A percentile compares a stretch with the other conserved stretches of the same genome.
Evolutionary conservation across 2,888 invertebrate genomes (phyloP).

Genomic region (Lobophora halterata): DNA sequence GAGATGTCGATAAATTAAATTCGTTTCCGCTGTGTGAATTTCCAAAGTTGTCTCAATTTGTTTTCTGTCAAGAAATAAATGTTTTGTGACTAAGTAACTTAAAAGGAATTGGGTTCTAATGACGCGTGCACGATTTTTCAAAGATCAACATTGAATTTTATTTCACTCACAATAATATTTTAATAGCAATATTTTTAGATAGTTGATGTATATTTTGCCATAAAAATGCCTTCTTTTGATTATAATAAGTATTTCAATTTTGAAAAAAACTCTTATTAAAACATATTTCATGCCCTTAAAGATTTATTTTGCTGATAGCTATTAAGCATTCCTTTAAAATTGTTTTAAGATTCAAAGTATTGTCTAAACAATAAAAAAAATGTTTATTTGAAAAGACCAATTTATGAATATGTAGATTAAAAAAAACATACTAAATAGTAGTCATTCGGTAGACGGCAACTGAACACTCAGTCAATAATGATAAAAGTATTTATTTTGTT

Average conservation of each 20-base stretch:
- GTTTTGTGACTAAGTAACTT: constrained; percentile 47
- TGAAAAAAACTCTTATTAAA: no score
- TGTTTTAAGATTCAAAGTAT: no score
- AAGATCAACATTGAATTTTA: no score
- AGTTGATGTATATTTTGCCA: no score
- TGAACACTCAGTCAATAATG: constrained; percentile 72
- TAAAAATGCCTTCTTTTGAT: no score
- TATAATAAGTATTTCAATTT: no score
- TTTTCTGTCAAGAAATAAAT: constrained; percentile 56
- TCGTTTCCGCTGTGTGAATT: constrained; percentile 75
- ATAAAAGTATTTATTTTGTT: constrained; percentile 75
- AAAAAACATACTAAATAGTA: constrained; percentile 57
- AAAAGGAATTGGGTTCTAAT: constrained; percentile 52
- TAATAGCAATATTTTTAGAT: no score
- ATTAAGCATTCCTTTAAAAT: no score
- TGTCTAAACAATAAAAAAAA: constrained; percentile 48
- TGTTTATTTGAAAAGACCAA: constrained; percentile 47
- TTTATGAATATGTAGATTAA: constrained; percentile 46
- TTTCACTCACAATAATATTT: no score
- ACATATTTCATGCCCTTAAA: no score
- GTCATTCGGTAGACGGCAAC: constrained; percentile 64
- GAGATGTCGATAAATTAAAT: constrained; percentile 79
- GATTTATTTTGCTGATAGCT: no score
- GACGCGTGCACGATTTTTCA: constrained; percentile 44
- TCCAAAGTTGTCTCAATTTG: constrained; percentile 76